These are phyloP conservation scores for Prionailurus bengalensis DNA, from an alignment of 2,113 vertebrate genomes.

Conservation along the genomic window DNA sequence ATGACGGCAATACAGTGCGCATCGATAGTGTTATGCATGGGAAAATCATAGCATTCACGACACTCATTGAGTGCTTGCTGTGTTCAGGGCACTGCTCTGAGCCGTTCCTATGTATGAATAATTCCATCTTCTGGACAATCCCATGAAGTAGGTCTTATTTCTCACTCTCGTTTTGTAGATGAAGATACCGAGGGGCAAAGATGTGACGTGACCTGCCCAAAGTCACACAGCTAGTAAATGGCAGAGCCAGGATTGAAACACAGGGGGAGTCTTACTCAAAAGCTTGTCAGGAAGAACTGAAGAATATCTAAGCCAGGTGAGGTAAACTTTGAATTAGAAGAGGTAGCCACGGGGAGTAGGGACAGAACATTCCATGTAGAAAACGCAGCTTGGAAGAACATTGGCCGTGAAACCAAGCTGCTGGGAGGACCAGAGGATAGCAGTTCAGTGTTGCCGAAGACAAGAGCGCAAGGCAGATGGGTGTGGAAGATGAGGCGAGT, in stretches of 20 bases:
- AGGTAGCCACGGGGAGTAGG: rapidly evolving
- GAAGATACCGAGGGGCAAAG: background rate
- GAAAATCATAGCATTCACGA: too few species aligned
- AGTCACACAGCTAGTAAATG: background rate
- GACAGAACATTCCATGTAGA: background rate
- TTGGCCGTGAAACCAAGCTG: rapidly evolving
- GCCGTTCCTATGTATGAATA: rapidly evolving
- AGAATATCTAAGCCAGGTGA: background rate
- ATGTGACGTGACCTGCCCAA: background rate
- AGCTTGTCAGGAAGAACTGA: background rate
- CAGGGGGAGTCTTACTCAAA: background rate
- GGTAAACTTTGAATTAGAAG: background rate
- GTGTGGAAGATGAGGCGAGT: rapidly evolving
- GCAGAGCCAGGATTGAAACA: background rate
- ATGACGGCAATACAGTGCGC: background rate
- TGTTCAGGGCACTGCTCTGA: background rate
- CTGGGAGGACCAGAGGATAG: too few species aligned
- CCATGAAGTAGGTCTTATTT: background rate
- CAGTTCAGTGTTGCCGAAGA: background rate
- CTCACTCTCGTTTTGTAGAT: background rate
- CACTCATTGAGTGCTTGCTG: background rate
- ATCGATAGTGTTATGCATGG: background rate
- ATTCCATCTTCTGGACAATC: rapidly evolving
- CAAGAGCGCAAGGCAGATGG: background rate
- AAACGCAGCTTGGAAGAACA: background rate